Base-by-base conservation (phyloP, 2,888 invertebrate species). In the Tachina fera region DNA sequence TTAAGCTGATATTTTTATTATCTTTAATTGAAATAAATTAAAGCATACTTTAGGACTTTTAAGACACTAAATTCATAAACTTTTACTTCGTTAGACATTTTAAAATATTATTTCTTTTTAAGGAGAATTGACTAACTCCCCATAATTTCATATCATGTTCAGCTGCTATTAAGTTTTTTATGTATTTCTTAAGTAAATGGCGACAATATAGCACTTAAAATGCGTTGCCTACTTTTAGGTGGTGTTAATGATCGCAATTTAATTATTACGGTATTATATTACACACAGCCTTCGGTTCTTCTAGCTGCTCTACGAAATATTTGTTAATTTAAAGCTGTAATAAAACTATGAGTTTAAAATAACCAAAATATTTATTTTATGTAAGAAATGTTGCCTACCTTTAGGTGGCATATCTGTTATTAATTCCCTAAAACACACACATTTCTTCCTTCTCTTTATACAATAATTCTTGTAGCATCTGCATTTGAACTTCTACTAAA, bases 401-500 rank as follows among this genome's bases (percentile, higher is more conserved):
- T 22, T 22, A 65, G 45, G 65, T 14, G 1, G n/a, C 9, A 31
- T 31, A 31, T 4, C 4, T 31, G 2, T 31, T 31, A 4, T 3
- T 31, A 31, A 31, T 31, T 31, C 4, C 31, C 31, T 31, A 31
- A 31, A 31, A 31, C 31, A 5, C 31, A 31, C 0, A 51, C 9
- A n/a, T 16, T n/a, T 39, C 39, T 6, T 39, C 22, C 14, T 58
- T 53, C 53, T 19, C 16, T 53, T 9, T 9, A 53, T 9, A 53
- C 6, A 14, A 49, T 6, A 39, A 5, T 14, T 31, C 8, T 39
- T 39, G 49, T 47, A 51, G 16, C 68, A 68, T 68, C 68, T 68
- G 39, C 41, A 43, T 53, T 41, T 70, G 53, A 70, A 70, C 53
- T 70, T 70, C 19, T 68, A 53, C 4, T 39, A 22, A 49, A 68